Conservation (phyloP, 2,888 invertebrate genomes). For the Actias luna region DNA sequence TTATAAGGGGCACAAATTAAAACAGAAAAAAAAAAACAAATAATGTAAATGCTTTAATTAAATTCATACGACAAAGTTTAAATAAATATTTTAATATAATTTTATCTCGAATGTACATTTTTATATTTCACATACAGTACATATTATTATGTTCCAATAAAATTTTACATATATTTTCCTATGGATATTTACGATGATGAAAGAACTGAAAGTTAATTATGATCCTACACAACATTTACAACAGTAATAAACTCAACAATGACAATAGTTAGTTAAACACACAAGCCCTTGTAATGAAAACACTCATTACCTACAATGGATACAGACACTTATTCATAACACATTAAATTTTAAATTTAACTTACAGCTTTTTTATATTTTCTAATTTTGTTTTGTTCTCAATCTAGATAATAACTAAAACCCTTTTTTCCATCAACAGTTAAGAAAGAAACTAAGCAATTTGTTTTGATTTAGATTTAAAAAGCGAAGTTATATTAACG, state of each 20-base stretch:
- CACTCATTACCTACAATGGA: neutral
- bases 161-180: neutral
- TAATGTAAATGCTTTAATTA: slow-evolving; percentile 57
- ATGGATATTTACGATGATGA: neutral
- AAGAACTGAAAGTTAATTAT: neutral
- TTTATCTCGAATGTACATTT: slow-evolving; percentile 44
- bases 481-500: too few species aligned
- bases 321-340: too few species aligned
- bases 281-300: neutral
- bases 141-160: neutral
- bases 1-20: neutral
- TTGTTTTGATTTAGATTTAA: too few species aligned
- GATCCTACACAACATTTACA: neutral
- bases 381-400: too few species aligned
- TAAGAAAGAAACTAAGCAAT: too few species aligned
- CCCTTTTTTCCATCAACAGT: too few species aligned
- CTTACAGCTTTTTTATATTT: too few species aligned
- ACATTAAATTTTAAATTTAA: too few species aligned
- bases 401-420: too few species aligned
- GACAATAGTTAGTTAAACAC: neutral
- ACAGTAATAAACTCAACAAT: neutral
- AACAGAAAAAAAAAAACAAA: neutral
- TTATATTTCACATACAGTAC: slow-evolving; percentile 43
- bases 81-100: slow-evolving; percentile 50
- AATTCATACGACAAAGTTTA: slow-evolving; percentile 61